A percentile compares a stretch with the other conserved stretches of the same genome.
These are phyloP conservation scores for Sander vitreus DNA, from an alignment of 2,113 vertebrate genomes.

Conservation along the genomic window DNA sequence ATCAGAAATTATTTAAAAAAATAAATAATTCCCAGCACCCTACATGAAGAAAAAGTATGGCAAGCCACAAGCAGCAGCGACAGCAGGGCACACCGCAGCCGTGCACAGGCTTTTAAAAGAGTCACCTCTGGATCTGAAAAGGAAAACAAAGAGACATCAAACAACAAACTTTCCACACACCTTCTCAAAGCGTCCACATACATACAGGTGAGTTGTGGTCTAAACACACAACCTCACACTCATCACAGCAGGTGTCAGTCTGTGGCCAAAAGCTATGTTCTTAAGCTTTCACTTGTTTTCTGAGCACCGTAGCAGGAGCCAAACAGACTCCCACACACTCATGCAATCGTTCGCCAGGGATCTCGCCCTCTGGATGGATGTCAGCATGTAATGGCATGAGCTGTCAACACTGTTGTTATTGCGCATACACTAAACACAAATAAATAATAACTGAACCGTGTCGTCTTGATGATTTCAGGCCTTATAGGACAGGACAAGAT, in stretches of 20 bases:
- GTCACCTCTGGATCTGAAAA: background rate
- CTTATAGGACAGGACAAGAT: conserved; percentile 20
- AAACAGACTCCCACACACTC: conserved; percentile 18
- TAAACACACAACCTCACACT: conserved; percentile 4
- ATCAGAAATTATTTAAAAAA: conserved; percentile 36
- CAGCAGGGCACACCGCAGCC: background rate
- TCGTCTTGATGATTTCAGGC: conserved; percentile 7
- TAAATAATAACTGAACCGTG: conserved; percentile 21
- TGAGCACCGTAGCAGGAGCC: background rate
- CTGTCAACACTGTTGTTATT: conserved; percentile 24
- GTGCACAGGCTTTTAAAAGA: background rate
- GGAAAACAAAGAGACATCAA: background rate
- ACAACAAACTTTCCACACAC: background rate
- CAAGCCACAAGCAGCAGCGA: background rate
- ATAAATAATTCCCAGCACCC: background rate
- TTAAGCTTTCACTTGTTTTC: conserved; percentile 5
- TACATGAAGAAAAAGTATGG: background rate
- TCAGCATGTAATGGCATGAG: conserved; percentile 30
- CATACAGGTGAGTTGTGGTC: conserved; percentile 4
- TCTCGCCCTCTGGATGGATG: conserved; percentile 6
- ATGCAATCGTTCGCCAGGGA: background rate
- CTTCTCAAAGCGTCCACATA: background rate
- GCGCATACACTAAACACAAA: conserved; percentile 21
- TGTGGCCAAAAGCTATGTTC: conserved; percentile 23
- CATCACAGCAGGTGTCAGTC: conserved; percentile 3